Evolutionary conservation across 2,113 vertebrate species (phyloP).

Genomic region (Rhinopomastus cyanomelas): DNA sequence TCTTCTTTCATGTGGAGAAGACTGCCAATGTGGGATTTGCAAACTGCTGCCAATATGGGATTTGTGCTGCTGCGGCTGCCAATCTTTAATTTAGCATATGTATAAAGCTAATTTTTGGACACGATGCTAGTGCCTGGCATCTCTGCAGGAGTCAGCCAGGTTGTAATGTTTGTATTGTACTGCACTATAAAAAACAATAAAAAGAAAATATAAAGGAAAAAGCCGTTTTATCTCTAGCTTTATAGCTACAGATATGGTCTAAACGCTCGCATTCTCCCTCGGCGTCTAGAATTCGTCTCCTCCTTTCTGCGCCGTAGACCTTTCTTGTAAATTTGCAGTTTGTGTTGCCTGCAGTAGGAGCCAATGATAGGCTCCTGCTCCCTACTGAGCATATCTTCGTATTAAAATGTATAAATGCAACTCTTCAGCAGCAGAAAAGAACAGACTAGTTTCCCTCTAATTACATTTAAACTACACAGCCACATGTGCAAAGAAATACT

Average conservation of each 20-base stretch:
- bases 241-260: constrained; percentile 67
- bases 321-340: constrained; percentile 72
- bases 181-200: constrained; percentile 69
- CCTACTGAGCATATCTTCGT: constrained; percentile 74
- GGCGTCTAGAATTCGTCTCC: constrained; percentile 43
- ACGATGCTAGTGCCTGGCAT: constrained; percentile 74
- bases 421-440: constrained; percentile 26
- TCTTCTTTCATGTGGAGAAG: constrained; percentile 75
- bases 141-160: constrained; percentile 71
- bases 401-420: constrained; percentile 76
- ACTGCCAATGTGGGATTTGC: constrained; percentile 77
- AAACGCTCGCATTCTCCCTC: constrained; percentile 62
- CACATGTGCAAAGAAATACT: not conserved
- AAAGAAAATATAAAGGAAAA: constrained; percentile 62
- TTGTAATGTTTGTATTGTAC: constrained; percentile 72
- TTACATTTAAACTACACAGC: constrained; percentile 59
- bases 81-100: constrained; percentile 84
- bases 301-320: constrained; percentile 33
- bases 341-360: constrained; percentile 69
- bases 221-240: constrained; percentile 64
- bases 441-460: constrained; percentile 66
- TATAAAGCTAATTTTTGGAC: constrained; percentile 81
- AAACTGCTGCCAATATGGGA: constrained; percentile 77
- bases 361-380: constrained; percentile 71
- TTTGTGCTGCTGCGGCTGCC: constrained; percentile 72